Evolutionary conservation across 2,888 invertebrate genomes (phyloP).

Genomic region (Gonocerus acuteangulatus): DNA sequence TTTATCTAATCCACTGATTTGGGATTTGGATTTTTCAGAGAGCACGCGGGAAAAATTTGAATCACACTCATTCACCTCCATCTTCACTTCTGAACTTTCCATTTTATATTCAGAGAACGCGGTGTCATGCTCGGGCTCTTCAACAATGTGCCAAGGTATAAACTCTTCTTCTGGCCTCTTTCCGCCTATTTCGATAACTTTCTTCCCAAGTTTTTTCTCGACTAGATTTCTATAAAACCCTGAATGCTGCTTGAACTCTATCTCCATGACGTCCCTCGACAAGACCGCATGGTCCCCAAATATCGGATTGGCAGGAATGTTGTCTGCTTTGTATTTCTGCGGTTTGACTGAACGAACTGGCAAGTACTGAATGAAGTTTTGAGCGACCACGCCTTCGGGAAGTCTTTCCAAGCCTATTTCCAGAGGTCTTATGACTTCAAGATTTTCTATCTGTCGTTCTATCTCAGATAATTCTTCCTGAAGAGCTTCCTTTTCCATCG

Average conservation of each 20-base stretch:
- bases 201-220: neutral
- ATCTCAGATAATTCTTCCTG: neutral
- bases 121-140: neutral
- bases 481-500: neutral
- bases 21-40: too few species aligned
- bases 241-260: neutral
- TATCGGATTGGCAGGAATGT: neutral
- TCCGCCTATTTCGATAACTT: neutral
- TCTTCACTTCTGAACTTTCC: too few species aligned
- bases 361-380: neutral
- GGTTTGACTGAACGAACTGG: neutral
- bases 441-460: too few species aligned
- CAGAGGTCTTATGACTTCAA: neutral
- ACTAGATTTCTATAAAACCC: neutral
- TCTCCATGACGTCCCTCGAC: conserved; percentile 1
- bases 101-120: too few species aligned
- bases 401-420: conserved; percentile 12
- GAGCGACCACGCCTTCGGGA: conserved; percentile 3
- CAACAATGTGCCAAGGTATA: neutral
- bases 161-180: neutral
- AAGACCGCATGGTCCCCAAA: conserved; percentile 8
- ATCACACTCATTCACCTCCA: too few species aligned
- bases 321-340: neutral
- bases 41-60: too few species aligned
- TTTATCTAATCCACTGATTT: too few species aligned